A percentile compares a stretch with the other conserved stretches of the same genome.
phyloP scores from a whole-genome alignment of 2,113 vertebrate species.

The Corythornis vintsioides region DNA sequence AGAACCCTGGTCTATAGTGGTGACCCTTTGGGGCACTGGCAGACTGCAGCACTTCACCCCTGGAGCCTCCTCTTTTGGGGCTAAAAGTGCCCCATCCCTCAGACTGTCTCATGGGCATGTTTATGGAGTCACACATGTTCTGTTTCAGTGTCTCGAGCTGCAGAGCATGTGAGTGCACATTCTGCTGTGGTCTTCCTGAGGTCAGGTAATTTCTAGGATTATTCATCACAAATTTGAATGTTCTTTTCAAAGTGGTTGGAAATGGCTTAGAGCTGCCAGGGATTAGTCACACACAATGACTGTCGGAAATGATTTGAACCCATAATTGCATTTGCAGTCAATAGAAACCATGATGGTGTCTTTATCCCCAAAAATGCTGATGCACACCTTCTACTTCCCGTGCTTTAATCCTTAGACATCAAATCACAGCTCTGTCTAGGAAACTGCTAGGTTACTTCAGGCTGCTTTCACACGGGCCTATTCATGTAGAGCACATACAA shows the following conservation, averaged over 20 bases:
- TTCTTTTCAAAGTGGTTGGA: neutral
- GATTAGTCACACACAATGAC: neutral
- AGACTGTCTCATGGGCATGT: neutral
- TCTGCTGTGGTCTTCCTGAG: neutral
- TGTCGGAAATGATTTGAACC: neutral
- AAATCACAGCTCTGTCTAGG: neutral
- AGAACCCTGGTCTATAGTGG: neutral
- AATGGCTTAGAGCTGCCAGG: neutral
- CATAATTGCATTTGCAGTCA: neutral
- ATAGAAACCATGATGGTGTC: neutral
- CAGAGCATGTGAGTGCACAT: neutral
- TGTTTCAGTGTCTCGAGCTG: neutral
- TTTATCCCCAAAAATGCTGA: conserved; percentile 11
- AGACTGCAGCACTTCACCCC: neutral
- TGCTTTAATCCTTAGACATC: neutral
- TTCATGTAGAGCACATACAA: neutral
- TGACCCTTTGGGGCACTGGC: neutral
- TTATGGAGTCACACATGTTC: neutral
- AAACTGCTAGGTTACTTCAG: neutral
- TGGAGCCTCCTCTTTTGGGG: neutral
- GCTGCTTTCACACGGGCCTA: neutral
- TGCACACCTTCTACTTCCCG: neutral
- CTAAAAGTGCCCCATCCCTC: rapidly evolving
- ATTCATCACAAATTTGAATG: neutral
- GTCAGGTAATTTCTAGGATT: neutral